Conservation (phyloP, 2,113 vertebrate genomes). For the Cacatua alba region DNA sequence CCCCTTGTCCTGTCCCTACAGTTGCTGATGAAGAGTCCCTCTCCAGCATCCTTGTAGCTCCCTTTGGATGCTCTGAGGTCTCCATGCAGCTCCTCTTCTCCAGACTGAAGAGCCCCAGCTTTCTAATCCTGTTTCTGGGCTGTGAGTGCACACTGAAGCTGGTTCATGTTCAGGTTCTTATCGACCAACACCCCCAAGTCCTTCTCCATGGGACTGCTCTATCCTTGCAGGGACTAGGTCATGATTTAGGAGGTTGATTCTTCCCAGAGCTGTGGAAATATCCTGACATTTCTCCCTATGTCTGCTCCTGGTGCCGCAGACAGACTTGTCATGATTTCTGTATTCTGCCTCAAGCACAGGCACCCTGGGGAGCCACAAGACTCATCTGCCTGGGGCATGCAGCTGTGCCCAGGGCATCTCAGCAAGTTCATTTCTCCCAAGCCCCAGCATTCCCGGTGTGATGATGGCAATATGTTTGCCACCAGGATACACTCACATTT, state of each 20-base stretch:
- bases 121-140: not conserved
- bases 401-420: not conserved
- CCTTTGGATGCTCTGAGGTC: not conserved
- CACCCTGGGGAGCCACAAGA: not conserved
- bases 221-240: fast-evolving
- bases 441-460: not conserved
- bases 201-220: not conserved
- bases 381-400: not conserved
- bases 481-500: not conserved
- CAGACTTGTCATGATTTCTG: not conserved
- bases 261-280: not conserved
- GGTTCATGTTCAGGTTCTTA: not conserved
- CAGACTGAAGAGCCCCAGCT: not conserved
- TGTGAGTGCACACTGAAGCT: not conserved
- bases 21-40: not conserved
- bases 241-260: not conserved
- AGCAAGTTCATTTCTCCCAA: not conserved
- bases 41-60: not conserved
- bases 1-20: not conserved
- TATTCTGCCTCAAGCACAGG: constrained; percentile 8
- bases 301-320: not conserved
- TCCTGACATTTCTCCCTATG: not conserved
- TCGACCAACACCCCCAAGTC: not conserved
- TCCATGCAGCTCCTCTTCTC: not conserved
- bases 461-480: not conserved